Evolutionary conservation across 2,888 invertebrate genomes (phyloP).

Genomic region (Crematogaster levior): DNA sequence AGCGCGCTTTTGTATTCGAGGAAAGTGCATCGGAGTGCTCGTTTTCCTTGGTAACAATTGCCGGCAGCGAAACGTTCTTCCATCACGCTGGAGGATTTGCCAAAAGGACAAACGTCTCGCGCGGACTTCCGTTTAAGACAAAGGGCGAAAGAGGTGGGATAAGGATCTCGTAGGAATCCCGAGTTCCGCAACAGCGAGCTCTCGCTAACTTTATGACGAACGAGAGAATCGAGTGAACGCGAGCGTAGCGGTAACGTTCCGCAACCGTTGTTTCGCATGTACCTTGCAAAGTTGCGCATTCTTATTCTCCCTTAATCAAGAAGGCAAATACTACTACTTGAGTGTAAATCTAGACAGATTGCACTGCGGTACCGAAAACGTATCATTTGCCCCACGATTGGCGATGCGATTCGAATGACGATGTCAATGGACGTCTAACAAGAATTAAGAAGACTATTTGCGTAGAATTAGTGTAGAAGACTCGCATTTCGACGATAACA

Average conservation of each 20-base stretch:
- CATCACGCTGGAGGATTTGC: constrained; percentile 61
- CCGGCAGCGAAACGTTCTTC: constrained; percentile 52
- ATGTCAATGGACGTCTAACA: neutral
- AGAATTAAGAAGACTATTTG: neutral
- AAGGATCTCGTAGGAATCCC: constrained; percentile 55
- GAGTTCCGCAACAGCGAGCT: constrained; percentile 58
- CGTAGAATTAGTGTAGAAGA: neutral
- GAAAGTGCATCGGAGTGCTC: constrained; percentile 38
- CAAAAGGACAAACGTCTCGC: constrained; percentile 47
- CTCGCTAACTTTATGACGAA: constrained; percentile 38
- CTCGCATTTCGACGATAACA: neutral
- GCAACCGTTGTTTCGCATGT: constrained; percentile 19
- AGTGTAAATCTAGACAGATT: constrained; percentile 21
- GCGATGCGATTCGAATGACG: neutral
- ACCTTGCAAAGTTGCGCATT: constrained; percentile 19
- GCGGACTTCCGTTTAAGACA: constrained; percentile 33
- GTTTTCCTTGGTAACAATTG: constrained; percentile 30
- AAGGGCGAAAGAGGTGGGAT: constrained; percentile 43
- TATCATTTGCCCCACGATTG: neutral
- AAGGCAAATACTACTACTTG: constrained; percentile 19
- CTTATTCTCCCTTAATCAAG: constrained; percentile 36
- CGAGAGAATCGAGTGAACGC: constrained; percentile 24
- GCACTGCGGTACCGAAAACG: neutral
- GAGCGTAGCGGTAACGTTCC: constrained; percentile 8
- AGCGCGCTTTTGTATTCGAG: constrained; percentile 52